phyloP scores from a whole-genome alignment of 2,797 vertebrate genomes.

The Halcyon smyrnensis region DNA sequence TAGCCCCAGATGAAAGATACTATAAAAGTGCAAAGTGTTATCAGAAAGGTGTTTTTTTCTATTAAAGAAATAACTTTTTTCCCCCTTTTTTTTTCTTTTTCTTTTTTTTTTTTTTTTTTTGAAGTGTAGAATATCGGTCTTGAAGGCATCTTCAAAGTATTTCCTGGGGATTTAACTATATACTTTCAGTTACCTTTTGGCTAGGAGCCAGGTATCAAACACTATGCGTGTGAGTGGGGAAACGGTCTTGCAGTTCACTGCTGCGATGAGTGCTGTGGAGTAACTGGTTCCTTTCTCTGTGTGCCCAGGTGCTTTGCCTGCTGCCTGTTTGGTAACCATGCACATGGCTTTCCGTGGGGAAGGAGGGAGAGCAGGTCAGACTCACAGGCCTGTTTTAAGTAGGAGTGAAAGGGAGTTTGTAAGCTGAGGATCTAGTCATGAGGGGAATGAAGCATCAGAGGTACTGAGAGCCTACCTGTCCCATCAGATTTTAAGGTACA shows the following conservation, averaged over 20 bases:
- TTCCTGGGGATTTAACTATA: neutral
- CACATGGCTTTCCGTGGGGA: neutral
- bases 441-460: neutral
- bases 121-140: neutral
- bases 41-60: neutral
- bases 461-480: neutral
- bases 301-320: neutral
- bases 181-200: neutral
- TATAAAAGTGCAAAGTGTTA: slow-evolving; percentile 16
- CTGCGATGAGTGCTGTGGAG: neutral
- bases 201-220: neutral
- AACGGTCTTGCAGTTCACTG: neutral
- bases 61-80: neutral
- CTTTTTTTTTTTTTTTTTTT: neutral
- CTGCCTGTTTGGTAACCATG: neutral
- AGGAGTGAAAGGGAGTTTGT: neutral
- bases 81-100: too few relatives aligned
- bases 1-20: slow-evolving; percentile 24
- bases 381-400: neutral
- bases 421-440: neutral
- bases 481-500: neutral
- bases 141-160: neutral
- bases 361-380: neutral
- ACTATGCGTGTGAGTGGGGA: neutral
- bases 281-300: neutral